A percentile compares a stretch with the other conserved stretches of the same genome.
These are phyloP conservation scores for Scartelaos histophorus DNA, from an alignment of 2,113 vertebrate species.

Conservation along the genomic window DNA sequence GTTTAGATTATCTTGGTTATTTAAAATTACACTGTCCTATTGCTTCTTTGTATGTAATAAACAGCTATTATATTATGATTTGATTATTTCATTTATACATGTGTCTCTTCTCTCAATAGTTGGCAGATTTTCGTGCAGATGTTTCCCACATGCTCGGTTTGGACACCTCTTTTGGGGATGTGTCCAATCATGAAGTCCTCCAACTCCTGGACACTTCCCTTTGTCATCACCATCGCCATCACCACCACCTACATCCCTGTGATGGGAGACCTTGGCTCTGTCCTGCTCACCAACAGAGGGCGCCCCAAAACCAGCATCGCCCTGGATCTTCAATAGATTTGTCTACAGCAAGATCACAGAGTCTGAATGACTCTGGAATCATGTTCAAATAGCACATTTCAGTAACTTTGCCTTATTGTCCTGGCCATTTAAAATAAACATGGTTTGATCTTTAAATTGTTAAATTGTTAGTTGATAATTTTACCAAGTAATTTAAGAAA, in stretches of 20 bases:
- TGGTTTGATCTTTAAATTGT: neutral
- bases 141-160: conserved; percentile 83
- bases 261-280: conserved; percentile 35
- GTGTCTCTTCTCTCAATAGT: conserved; percentile 57
- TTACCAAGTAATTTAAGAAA: neutral
- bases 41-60: neutral
- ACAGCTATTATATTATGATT: neutral
- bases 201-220: conserved; percentile 80
- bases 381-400: conserved; percentile 16
- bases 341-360: conserved; percentile 22
- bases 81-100: neutral
- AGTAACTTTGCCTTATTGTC: neutral
- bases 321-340: conserved; percentile 14
- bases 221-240: conserved; percentile 75
- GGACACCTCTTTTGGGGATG: conserved; percentile 61
- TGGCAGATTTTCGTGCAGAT: conserved; percentile 84
- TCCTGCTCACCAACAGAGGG: conserved; percentile 47
- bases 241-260: conserved; percentile 58
- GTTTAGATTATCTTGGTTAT: neutral
- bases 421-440: neutral
- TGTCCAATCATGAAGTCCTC: conserved; percentile 87
- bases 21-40: neutral
- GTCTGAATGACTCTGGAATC: conserved; percentile 1
- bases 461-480: too few species aligned
- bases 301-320: conserved; percentile 24